Percentiles rank a stretch among this genome's conserved stretches.
Conservation (phyloP, 64 coral and sea anemone genomes). For the Dendronephthya gigantea region DNA sequence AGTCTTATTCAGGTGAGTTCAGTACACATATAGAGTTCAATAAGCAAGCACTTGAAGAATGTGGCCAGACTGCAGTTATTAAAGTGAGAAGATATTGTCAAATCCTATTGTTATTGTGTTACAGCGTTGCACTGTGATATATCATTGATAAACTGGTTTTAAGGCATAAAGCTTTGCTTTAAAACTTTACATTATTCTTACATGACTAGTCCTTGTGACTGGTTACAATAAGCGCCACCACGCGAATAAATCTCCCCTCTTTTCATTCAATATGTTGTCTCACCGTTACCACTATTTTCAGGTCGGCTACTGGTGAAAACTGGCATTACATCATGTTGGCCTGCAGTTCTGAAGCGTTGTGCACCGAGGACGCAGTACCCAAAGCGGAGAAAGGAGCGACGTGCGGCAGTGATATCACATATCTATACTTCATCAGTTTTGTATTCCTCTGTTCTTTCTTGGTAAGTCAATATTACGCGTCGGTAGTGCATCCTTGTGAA, state of each 20-base stretch:
- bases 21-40: too few relatives aligned
- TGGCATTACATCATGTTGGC: constrained; percentile 51
- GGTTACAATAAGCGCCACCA: too few relatives aligned
- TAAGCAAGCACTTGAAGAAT: too few relatives aligned
- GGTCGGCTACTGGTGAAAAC: constrained; percentile 33
- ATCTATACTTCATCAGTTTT: constrained; percentile 83
- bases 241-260: too few relatives aligned
- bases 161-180: too few relatives aligned
- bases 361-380: neutral
- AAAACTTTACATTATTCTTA: too few relatives aligned
- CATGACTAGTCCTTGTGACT: too few relatives aligned
- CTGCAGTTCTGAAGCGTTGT: neutral
- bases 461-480: constrained; percentile 54
- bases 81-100: neutral
- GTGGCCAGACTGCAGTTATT: neutral
- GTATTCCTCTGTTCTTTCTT: constrained; percentile 98
- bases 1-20: too few relatives aligned
- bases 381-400: neutral
- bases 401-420: constrained; percentile 66
- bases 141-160: too few relatives aligned
- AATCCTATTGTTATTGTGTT: neutral
- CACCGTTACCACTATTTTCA: neutral
- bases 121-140: neutral
- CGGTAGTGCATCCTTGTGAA: too few relatives aligned
- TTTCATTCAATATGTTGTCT: too few relatives aligned